These are phyloP conservation scores for Euzophera pinguis DNA, from an alignment of 2,888 invertebrate species.

Conservation along the genomic window DNA sequence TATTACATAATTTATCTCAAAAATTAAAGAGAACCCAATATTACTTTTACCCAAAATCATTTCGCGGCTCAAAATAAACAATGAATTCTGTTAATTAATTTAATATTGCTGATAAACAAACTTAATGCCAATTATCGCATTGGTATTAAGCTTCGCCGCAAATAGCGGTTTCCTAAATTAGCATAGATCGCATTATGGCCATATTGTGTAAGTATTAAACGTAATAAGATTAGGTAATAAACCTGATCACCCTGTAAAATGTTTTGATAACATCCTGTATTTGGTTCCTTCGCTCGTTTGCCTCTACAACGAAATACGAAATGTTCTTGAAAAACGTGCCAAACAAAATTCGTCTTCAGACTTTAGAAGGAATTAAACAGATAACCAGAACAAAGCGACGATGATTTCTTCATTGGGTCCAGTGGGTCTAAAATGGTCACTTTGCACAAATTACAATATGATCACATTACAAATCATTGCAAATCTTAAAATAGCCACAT, in stretches of 20 bases:
- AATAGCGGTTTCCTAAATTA: conserved; percentile 6
- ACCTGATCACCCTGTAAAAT: background rate
- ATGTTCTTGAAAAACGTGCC: background rate
- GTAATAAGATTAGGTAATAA: background rate
- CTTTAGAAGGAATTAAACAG: no score
- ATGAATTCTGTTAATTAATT: background rate
- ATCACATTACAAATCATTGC: no score
- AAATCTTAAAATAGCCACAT: no score
- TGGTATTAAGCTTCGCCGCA: conserved; percentile 3
- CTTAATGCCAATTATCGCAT: background rate
- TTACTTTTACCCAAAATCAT: no score
- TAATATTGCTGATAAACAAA: conserved; percentile 1
- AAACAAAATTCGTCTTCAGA: background rate
- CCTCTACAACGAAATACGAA: no score
- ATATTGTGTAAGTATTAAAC: background rate
- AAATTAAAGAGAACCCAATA: no score
- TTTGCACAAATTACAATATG: no score
- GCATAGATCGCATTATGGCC: background rate
- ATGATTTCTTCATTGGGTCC: no score
- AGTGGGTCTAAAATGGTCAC: no score
- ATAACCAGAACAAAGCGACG: no score
- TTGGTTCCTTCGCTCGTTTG: no score
- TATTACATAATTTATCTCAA: no score
- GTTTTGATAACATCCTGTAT: background rate
- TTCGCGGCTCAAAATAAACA: background rate